These are phyloP conservation scores for Poeciliopsis gracilis DNA, from an alignment of 2,797 vertebrate genomes.

Conservation along the genomic window DNA sequence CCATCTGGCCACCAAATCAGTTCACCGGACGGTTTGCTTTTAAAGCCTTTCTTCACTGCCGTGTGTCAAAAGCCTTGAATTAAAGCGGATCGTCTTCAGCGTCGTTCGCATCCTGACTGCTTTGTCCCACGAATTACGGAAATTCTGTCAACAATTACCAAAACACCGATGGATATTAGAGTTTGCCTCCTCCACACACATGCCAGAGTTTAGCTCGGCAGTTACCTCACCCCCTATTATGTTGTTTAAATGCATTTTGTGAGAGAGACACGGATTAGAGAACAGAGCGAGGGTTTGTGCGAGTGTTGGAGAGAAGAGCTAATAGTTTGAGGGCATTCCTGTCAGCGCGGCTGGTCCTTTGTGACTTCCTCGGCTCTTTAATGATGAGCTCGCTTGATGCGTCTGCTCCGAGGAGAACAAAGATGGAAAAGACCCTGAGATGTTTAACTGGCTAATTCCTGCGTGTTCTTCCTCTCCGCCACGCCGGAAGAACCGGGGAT, in stretches of 20 bases:
- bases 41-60: not conserved
- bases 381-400: constrained; percentile 63
- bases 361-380: constrained; percentile 67
- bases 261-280: constrained; percentile 19
- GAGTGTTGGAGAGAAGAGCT: constrained; percentile 27
- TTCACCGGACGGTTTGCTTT: not conserved
- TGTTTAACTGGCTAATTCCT: constrained; percentile 75
- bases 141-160: constrained; percentile 10
- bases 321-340: constrained; percentile 73
- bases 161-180: constrained; percentile 6
- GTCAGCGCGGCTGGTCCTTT: constrained; percentile 63
- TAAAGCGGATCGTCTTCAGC: not conserved
- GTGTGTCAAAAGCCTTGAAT: not conserved
- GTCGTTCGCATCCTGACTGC: not conserved
- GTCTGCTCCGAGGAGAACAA: constrained; percentile 58
- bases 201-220: constrained; percentile 36
- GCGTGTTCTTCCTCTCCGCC: constrained; percentile 47
- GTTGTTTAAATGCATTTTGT: constrained; percentile 31
- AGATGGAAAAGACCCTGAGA: constrained; percentile 71
- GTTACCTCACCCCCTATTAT: constrained; percentile 28
- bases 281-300: constrained; percentile 23
- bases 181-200: constrained; percentile 28
- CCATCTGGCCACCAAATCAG: constrained; percentile 1
- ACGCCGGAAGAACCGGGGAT: constrained; percentile 73
- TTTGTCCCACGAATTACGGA: constrained; percentile 13